Percentiles rank a stretch among this genome's conserved stretches.
Conservation (phyloP, 2,888 invertebrate species). For the Hemaris fuciformis region DNA sequence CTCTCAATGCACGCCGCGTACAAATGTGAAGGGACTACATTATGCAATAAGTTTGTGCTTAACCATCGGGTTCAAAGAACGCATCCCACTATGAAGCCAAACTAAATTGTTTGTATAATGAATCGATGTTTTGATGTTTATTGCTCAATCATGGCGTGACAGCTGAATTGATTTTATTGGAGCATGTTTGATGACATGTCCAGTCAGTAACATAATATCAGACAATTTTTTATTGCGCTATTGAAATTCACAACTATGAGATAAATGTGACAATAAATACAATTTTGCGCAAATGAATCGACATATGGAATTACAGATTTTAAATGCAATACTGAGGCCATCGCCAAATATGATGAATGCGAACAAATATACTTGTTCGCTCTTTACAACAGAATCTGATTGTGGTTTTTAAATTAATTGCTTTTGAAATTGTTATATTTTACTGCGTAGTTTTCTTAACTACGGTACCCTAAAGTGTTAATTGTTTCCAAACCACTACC, state of each 20-base stretch:
- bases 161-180: constrained; percentile 3
- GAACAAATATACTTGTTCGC: neutral
- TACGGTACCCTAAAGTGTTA: neutral
- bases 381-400: neutral
- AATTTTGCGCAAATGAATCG: neutral
- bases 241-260: neutral
- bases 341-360: neutral
- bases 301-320: neutral
- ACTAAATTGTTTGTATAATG: neutral
- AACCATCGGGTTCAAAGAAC: constrained; percentile 5
- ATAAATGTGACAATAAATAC: neutral
- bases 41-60: constrained; percentile 2
- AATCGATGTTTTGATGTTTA: neutral
- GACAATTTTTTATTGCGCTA: too few species aligned
- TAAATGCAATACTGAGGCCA: neutral
- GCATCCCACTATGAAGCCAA: neutral
- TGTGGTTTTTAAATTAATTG: neutral
- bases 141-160: neutral
- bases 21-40: neutral
- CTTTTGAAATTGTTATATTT: neutral
- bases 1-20: constrained; percentile 1
- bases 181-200: neutral
- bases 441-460: neutral
- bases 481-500: neutral
- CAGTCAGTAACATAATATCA: neutral